These are phyloP conservation scores for Coelopa frigida DNA, from an alignment of 1,140 invertebrate genomes.

Conservation along the genomic window DNA sequence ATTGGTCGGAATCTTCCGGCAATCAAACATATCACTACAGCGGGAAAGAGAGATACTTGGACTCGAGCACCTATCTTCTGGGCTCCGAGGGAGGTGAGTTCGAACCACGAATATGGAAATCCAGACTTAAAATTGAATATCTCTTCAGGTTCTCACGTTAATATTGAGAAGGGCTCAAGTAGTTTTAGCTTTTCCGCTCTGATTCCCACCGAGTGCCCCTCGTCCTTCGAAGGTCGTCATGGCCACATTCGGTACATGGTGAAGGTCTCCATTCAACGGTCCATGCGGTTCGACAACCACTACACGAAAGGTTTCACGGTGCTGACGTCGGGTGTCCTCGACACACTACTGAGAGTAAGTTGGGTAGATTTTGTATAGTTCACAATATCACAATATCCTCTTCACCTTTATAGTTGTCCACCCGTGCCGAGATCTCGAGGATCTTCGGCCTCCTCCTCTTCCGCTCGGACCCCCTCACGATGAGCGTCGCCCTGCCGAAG, in stretches of 20 bases:
- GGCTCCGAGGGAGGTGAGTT: constrained; percentile 10
- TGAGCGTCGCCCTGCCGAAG: constrained; percentile 34
- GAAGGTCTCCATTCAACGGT: constrained; percentile 59
- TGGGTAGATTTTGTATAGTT: neutral
- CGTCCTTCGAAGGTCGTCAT: constrained; percentile 65
- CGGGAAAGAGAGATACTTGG: no score
- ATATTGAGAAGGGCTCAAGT: constrained; percentile 43
- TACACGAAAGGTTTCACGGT: constrained; percentile 65
- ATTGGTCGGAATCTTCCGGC: no score
- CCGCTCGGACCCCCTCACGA: constrained; percentile 26
- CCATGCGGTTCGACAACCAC: constrained; percentile 69
- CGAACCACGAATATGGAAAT: constrained; percentile 9
- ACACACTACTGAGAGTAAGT: constrained; percentile 42
- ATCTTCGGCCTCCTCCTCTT: constrained; percentile 30
- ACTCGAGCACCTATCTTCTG: constrained; percentile 28
- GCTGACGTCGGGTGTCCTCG: constrained; percentile 60
- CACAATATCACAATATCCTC: constrained; percentile 4
- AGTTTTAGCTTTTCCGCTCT: constrained; percentile 49
- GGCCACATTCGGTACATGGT: constrained; percentile 63
- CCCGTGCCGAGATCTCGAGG: constrained; percentile 23
- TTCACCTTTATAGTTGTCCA: no score
- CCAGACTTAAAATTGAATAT: neutral
- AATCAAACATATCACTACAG: no score
- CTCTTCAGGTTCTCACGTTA: no score
- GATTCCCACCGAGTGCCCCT: constrained; percentile 52